These are phyloP conservation scores for Drosophila pruinosa DNA, from an alignment of 1,140 invertebrate genomes.

Conservation along the genomic window DNA sequence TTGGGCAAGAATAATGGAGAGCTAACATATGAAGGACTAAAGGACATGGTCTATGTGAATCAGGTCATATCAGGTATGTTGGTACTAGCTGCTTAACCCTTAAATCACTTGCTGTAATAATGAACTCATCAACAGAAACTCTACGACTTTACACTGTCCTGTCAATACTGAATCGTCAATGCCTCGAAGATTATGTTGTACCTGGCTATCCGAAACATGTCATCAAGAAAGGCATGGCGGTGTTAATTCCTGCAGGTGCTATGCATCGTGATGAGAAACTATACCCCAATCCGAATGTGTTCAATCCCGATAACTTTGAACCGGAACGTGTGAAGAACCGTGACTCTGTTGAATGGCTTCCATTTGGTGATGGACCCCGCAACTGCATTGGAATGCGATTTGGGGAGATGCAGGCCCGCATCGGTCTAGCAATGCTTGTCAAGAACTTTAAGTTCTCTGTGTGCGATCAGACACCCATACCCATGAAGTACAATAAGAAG, in stretches of 20 bases:
- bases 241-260: slow-evolving; percentile 58
- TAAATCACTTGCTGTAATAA: too few species aligned
- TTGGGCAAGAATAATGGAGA: slow-evolving; percentile 82
- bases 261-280: slow-evolving; percentile 82
- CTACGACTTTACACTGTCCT: slow-evolving; percentile 74
- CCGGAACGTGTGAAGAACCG: slow-evolving; percentile 84
- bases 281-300: slow-evolving; percentile 86
- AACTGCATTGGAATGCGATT: slow-evolving; percentile 86
- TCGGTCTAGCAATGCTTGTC: slow-evolving; percentile 83
- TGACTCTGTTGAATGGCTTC: slow-evolving; percentile 84
- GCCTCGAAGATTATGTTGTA: slow-evolving; percentile 80
- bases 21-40: slow-evolving; percentile 84
- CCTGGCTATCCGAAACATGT: slow-evolving; percentile 74
- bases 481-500: slow-evolving; percentile 41
- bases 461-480: slow-evolving; percentile 70
- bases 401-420: slow-evolving; percentile 86
- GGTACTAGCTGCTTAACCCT: too few species aligned
- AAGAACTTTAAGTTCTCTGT: slow-evolving; percentile 70
- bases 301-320: slow-evolving; percentile 87
- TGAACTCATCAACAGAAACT: slow-evolving; percentile 63
- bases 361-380: slow-evolving; percentile 85
- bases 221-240: slow-evolving; percentile 66
- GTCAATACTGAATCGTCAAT: slow-evolving; percentile 83
- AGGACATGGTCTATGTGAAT: slow-evolving; percentile 84
- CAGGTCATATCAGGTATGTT: slow-evolving; percentile 72